phyloP scores from a whole-genome alignment of 2,797 vertebrate genomes.

The Phalanger gymnotis region DNA sequence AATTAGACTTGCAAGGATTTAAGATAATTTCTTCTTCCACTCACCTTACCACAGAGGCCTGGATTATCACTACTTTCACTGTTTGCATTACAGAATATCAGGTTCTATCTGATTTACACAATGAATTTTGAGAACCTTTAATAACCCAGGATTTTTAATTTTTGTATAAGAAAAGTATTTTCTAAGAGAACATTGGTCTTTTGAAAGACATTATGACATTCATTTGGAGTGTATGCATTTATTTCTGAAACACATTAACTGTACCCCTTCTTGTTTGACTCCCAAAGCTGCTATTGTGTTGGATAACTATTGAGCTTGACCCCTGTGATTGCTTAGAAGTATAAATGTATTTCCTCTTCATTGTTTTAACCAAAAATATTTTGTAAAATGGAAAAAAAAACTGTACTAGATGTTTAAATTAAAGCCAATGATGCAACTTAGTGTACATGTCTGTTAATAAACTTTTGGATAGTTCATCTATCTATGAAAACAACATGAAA shows the following conservation, averaged over 20 bases:
- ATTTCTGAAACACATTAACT: conserved; percentile 56
- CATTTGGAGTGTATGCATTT: conserved; percentile 59
- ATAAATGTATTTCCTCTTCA: conserved; percentile 63
- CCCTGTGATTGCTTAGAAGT: conserved; percentile 65
- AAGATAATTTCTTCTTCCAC: conserved; percentile 50
- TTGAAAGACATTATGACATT: conserved; percentile 71
- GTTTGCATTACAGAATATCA: conserved; percentile 53
- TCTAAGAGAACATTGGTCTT: conserved; percentile 68
- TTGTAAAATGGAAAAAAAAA: conserved; percentile 70
- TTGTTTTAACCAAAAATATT: conserved; percentile 66
- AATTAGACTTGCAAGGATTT: background rate
- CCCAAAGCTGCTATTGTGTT: conserved; percentile 56
- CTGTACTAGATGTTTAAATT: conserved; percentile 71
- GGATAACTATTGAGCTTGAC: conserved; percentile 60
- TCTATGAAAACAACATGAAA: conserved; percentile 49
- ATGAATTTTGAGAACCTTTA: conserved; percentile 74
- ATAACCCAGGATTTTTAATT: conserved; percentile 73
- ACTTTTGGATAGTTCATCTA: conserved; percentile 56
- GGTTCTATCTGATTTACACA: conserved; percentile 53
- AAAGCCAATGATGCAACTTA: conserved; percentile 61
- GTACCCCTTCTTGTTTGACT: conserved; percentile 50
- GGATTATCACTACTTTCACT: conserved; percentile 17
- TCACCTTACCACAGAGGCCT: conserved; percentile 33
- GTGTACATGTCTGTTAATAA: conserved; percentile 74
- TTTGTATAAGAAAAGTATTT: conserved; percentile 73